A percentile compares a stretch with the other conserved stretches of the same genome.
phyloP scores from a whole-genome alignment of 2,113 vertebrate genomes.

The Trochalopteron elliotii region DNA sequence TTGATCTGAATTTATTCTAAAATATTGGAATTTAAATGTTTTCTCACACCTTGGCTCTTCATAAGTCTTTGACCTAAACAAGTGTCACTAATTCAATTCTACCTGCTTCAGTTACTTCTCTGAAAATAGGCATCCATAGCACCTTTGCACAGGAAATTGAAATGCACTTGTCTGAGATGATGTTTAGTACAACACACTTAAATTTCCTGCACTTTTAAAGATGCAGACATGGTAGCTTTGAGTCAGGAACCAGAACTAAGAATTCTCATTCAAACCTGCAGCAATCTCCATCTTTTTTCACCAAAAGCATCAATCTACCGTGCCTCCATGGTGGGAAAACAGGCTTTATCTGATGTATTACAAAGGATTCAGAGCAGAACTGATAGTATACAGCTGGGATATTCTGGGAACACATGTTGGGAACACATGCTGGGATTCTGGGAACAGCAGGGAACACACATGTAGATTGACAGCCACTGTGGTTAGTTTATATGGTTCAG shows the following conservation, averaged over 20 bases:
- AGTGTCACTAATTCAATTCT: not conserved
- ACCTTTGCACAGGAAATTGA: not conserved
- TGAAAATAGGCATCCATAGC: not conserved
- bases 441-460: slow-evolving; percentile 54
- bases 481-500: slow-evolving; percentile 36
- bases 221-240: not conserved
- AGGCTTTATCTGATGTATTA: slow-evolving; percentile 41
- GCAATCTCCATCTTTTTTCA: not conserved
- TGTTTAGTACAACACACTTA: not conserved
- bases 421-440: slow-evolving; percentile 47
- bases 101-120: not conserved
- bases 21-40: not conserved
- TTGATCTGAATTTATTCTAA: not conserved
- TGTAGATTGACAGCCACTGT: slow-evolving; percentile 21
- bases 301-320: not conserved
- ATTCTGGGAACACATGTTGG: slow-evolving; percentile 51
- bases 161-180: not conserved
- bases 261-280: not conserved
- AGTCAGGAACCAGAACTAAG: not conserved
- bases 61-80: not conserved
- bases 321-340: slow-evolving; percentile 50
- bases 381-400: slow-evolving; percentile 58
- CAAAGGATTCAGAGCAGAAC: slow-evolving; percentile 57
- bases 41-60: not conserved
- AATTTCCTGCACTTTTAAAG: not conserved